Conservation (phyloP, 2,113 vertebrate genomes). For the Rhinolophus ferrumequinum region DNA sequence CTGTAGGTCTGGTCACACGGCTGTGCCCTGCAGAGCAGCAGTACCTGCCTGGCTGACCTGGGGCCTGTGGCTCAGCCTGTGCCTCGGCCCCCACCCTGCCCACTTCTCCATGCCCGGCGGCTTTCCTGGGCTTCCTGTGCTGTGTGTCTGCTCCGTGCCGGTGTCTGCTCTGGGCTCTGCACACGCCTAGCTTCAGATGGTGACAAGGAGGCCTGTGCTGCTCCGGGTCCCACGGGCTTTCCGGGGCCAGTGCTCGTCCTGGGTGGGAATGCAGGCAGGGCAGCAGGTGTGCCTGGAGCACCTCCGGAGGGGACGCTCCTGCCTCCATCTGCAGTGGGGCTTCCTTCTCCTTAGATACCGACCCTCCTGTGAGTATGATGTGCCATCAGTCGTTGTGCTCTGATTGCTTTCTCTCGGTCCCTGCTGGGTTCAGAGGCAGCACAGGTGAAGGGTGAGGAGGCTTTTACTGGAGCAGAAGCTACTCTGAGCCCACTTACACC, state of each 20-base stretch:
- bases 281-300: fast-evolving
- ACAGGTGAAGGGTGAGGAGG: neutral
- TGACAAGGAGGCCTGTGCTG: neutral
- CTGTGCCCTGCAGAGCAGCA: neutral
- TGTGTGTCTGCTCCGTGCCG: fast-evolving
- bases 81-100: fast-evolving
- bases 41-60: neutral
- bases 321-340: fast-evolving
- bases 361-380: no score
- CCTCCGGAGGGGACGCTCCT: fast-evolving
- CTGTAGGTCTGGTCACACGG: neutral
- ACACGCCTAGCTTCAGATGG: fast-evolving
- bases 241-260: fast-evolving
- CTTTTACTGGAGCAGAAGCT: neutral
- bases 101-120: fast-evolving
- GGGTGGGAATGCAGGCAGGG: fast-evolving
- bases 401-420: neutral
- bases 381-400: no score
- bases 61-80: fast-evolving
- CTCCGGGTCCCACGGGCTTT: fast-evolving
- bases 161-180: neutral
- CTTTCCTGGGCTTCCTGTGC: neutral
- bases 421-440: neutral
- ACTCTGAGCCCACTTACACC: fast-evolving
- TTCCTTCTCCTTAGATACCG: fast-evolving